Evolutionary conservation across 2,797 vertebrate species (phyloP).

Genomic region (Myoxocephalus aenaeus): DNA sequence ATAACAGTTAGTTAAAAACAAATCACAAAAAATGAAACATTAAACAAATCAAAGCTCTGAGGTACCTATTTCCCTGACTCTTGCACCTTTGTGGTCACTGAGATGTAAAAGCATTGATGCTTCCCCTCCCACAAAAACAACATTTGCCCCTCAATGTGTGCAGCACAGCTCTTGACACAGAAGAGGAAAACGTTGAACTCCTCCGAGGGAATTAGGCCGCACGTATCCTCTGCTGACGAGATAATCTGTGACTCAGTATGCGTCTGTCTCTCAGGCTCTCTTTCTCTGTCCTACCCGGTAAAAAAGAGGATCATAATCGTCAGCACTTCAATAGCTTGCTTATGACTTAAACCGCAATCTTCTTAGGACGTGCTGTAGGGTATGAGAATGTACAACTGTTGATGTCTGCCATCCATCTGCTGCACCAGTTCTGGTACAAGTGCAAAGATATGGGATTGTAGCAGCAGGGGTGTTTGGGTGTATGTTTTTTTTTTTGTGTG

Average conservation of each 20-base stretch:
- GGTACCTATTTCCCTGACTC: slow-evolving; percentile 26
- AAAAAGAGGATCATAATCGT: slow-evolving; percentile 66
- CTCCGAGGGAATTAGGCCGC: slow-evolving; percentile 61
- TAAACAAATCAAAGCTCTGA: slow-evolving; percentile 28
- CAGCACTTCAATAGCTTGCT: slow-evolving; percentile 65
- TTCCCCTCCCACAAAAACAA: slow-evolving; percentile 31
- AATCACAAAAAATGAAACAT: neutral
- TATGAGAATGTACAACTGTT: slow-evolving; percentile 47
- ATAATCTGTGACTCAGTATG: slow-evolving; percentile 68
- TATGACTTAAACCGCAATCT: slow-evolving; percentile 61
- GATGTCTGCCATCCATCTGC: slow-evolving; percentile 51
- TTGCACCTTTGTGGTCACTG: slow-evolving; percentile 19
- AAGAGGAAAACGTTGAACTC: slow-evolving; percentile 52
- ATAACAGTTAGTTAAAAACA: neutral
- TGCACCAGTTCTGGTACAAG: slow-evolving; percentile 45
- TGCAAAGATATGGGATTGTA: slow-evolving; percentile 34
- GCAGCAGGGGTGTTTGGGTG: slow-evolving; percentile 34
- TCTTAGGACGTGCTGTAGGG: slow-evolving; percentile 44
- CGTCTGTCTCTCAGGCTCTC: slow-evolving; percentile 54
- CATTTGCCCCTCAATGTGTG: slow-evolving; percentile 28
- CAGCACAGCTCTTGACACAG: slow-evolving; percentile 20
- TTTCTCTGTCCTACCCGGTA: slow-evolving; percentile 38
- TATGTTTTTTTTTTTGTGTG: neutral
- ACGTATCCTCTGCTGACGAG: slow-evolving; percentile 63
- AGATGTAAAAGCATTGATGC: slow-evolving; percentile 26